Conservation (phyloP, 1,140 invertebrate species). For the Leptonema lineaticorne region DNA sequence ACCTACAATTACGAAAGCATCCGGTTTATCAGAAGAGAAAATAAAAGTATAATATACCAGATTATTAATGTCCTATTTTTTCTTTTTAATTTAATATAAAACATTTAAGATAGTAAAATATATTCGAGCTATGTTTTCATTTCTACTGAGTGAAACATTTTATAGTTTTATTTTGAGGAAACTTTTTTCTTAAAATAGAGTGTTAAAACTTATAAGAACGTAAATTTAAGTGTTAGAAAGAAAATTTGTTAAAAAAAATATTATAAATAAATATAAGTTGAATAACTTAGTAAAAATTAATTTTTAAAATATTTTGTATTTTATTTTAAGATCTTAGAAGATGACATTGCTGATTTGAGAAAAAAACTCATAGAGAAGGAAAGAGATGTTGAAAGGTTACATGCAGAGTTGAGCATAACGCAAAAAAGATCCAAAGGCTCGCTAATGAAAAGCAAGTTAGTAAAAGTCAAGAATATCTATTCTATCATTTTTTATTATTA, state of each 20-base stretch:
- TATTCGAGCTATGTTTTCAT: too few species aligned
- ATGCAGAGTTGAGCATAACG: constrained; percentile 66
- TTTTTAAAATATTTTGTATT: constrained; percentile 30
- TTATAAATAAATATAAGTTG: not conserved
- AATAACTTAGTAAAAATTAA: not conserved
- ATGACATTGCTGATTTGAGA: constrained; percentile 70
- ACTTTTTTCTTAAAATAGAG: too few species aligned
- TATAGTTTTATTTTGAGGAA: too few species aligned
- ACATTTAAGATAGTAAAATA: too few species aligned
- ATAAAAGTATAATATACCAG: constrained; percentile 61
- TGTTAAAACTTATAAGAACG: too few species aligned
- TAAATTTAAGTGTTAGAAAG: too few species aligned
- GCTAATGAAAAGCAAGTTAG: constrained; percentile 63
- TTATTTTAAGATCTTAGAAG: constrained; percentile 59
- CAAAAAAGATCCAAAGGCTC: constrained; percentile 64
- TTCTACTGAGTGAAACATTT: too few species aligned
- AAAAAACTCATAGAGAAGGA: constrained; percentile 83
- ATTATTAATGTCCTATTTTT: too few species aligned
- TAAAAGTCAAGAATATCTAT: not conserved
- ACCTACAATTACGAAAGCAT: constrained; percentile 47
- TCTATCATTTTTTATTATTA: not conserved
- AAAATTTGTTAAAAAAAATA: not conserved
- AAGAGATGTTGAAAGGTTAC: constrained; percentile 73
- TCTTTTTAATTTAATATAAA: too few species aligned
- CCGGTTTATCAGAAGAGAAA: constrained; percentile 65